Evolutionary conservation across 2,888 invertebrate genomes (phyloP).

Genomic region (Patella pellucida): DNA sequence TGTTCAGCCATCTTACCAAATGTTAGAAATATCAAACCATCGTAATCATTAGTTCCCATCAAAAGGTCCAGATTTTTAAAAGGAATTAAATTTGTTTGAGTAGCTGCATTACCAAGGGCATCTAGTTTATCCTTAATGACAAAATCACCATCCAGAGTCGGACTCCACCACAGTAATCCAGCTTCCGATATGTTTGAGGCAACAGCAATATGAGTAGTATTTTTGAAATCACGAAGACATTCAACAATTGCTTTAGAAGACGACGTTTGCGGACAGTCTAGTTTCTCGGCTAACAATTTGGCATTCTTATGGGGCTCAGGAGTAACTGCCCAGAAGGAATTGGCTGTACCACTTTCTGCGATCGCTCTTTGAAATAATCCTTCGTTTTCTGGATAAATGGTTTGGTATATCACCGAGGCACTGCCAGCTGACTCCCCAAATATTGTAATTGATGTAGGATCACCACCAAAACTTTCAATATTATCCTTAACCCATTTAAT

Average conservation of each 20-base stretch:
- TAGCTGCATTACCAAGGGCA: neutral
- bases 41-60: neutral
- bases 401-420: slow-evolving; percentile 40
- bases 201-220: neutral
- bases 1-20: too few relatives aligned
- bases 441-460: slow-evolving; percentile 43
- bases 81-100: neutral
- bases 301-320: neutral
- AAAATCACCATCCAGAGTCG: neutral
- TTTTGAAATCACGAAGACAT: neutral
- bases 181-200: neutral
- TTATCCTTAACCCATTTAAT: slow-evolving; percentile 52
- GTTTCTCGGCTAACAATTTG: neutral
- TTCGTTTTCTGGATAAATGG: slow-evolving; percentile 41
- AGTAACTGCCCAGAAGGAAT: neutral
- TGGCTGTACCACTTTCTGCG: slow-evolving; percentile 46
- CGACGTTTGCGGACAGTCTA: neutral
- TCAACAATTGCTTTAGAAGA: neutral
- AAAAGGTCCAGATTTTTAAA: neutral
- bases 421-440: slow-evolving; percentile 56
- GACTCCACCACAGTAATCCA: neutral
- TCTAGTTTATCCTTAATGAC: neutral
- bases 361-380: slow-evolving; percentile 50
- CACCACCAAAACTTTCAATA: slow-evolving; percentile 44
- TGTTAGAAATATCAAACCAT: neutral